Conservation (phyloP, 2,113 vertebrate species). For the Tichodroma muraria region DNA sequence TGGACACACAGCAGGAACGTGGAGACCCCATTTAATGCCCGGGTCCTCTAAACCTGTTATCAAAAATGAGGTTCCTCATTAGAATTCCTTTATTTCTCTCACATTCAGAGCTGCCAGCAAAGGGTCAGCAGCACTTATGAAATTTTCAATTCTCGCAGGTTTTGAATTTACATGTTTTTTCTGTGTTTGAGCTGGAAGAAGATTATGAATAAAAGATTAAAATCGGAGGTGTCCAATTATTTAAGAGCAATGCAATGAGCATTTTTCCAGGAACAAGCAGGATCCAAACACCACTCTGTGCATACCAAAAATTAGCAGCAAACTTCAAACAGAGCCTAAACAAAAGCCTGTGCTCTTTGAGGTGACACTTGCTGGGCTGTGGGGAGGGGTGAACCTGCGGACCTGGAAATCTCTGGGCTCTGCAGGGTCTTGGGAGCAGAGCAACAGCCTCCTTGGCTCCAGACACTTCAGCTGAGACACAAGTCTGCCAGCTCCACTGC, state of each 20-base stretch:
- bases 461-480: neutral
- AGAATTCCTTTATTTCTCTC: conserved; percentile 11
- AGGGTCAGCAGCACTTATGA: conserved; percentile 56
- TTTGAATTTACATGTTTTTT: conserved; percentile 60
- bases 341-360: conserved; percentile 7
- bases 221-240: conserved; percentile 46
- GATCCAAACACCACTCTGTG: neutral
- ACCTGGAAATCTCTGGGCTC: neutral
- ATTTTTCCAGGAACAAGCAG: conserved; percentile 30
- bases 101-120: neutral
- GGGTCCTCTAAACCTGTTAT: neutral
- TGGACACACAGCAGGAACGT: neutral
- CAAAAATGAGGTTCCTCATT: neutral
- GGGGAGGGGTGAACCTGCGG: neutral
- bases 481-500: accelerated
- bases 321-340: conserved; percentile 33
- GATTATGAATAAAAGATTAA: conserved; percentile 79
- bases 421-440: neutral
- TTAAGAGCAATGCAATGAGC: conserved; percentile 56
- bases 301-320: conserved; percentile 51
- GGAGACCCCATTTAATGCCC: neutral
- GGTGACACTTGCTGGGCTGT: neutral
- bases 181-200: conserved; percentile 40
- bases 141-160: conserved; percentile 54
- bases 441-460: neutral